These are phyloP conservation scores for Trachurus trachurus DNA, from an alignment of 2,797 vertebrate genomes.

Conservation along the genomic window DNA sequence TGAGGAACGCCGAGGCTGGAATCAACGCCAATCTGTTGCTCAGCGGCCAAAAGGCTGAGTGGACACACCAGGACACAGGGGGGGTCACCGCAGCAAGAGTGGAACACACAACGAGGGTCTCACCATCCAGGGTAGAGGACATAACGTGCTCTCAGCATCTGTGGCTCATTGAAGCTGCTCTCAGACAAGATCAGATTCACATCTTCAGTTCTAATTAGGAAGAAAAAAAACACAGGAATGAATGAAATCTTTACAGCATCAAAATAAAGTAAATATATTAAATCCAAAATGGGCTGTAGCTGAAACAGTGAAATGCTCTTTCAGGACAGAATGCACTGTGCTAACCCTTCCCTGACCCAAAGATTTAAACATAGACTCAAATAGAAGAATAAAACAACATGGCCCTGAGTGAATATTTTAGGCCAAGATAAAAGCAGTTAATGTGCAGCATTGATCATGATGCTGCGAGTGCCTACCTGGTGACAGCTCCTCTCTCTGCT, in stretches of 20 bases:
- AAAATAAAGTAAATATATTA: neutral
- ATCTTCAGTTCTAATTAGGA: conserved; percentile 90
- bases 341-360: conserved; percentile 21
- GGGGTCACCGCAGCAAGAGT: conserved; percentile 22
- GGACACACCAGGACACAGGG: conserved; percentile 19
- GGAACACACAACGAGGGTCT: conserved; percentile 64
- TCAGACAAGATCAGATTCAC: conserved; percentile 93
- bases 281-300: neutral
- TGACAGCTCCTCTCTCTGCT: conserved; percentile 93
- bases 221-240: neutral
- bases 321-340: neutral
- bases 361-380: conserved; percentile 29
- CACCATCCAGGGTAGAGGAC: conserved; percentile 97
- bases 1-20: conserved; percentile 38
- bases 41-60: conserved; percentile 47
- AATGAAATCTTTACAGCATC: neutral
- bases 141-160: conserved; percentile 94
- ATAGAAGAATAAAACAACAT: conserved; percentile 26
- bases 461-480: conserved; percentile 85
- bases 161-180: conserved; percentile 90
- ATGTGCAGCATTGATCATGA: conserved; percentile 57
- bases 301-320: neutral
- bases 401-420: conserved; percentile 47
- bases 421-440: conserved; percentile 53
- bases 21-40: conserved; percentile 51